Percentiles rank a stretch among this genome's conserved stretches.
Conservation (phyloP, 2,888 invertebrate species). For the Epinotia brunnichana region DNA sequence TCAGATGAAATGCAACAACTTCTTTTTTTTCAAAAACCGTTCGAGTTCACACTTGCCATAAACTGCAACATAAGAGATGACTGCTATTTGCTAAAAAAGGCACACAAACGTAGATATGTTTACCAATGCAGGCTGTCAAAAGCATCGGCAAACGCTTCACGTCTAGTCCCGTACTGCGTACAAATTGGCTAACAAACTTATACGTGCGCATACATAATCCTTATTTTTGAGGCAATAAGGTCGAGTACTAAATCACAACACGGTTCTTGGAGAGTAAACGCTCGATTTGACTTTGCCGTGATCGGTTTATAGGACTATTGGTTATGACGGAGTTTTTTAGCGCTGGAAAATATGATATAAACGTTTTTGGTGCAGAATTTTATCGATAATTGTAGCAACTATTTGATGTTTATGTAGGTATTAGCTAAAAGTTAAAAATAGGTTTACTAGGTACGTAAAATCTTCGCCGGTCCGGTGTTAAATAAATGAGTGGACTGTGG, state of each 20-base stretch:
- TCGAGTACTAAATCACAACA: conserved; percentile 43
- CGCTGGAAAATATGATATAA: not conserved
- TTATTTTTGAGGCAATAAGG: conserved; percentile 47
- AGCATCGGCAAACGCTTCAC: conserved; percentile 73
- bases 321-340: conserved; percentile 33
- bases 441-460: too few relatives aligned
- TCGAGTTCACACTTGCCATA: conserved; percentile 7
- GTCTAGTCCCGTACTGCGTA: conserved; percentile 60
- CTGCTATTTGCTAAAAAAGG: conserved; percentile 51
- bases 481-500: too few relatives aligned
- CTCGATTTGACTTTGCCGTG: conserved; percentile 63
- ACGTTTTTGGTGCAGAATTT: conserved; percentile 4
- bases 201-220: conserved; percentile 40
- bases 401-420: not conserved
- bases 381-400: not conserved
- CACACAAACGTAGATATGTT: conserved; percentile 65
- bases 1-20: not conserved
- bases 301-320: conserved; percentile 56
- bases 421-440: too few relatives aligned
- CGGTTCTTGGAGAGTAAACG: conserved; percentile 50
- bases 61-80: conserved; percentile 27
- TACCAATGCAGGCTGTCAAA: conserved; percentile 74
- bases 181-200: conserved; percentile 61
- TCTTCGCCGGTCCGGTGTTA: too few relatives aligned
- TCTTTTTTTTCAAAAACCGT: not conserved